These are phyloP conservation scores for Pachypsylla venusta DNA, from an alignment of 1,140 invertebrate species.

Conservation along the genomic window DNA sequence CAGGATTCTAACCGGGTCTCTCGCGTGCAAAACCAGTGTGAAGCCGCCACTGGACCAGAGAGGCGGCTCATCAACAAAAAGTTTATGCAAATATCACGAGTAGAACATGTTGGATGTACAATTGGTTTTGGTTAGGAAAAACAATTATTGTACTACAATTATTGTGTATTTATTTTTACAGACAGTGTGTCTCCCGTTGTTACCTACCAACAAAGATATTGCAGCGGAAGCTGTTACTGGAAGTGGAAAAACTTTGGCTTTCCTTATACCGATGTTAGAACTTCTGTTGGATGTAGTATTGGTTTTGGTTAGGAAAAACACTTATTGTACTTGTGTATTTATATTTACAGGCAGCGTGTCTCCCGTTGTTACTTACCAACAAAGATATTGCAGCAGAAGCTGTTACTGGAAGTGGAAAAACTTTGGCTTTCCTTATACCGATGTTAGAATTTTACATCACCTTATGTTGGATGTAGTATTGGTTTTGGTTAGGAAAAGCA, in stretches of 20 bases:
- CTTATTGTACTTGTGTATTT: constrained; percentile 14
- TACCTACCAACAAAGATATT: constrained; percentile 86
- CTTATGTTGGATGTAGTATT: constrained; percentile 10
- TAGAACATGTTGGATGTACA: constrained; percentile 11
- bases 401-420: constrained; percentile 94
- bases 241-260: constrained; percentile 91
- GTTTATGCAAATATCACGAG: constrained; percentile 12
- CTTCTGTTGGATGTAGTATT: constrained; percentile 35
- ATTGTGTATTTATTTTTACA: constrained; percentile 31
- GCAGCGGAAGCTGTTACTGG: constrained; percentile 92
- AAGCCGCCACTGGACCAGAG: too few relatives aligned
- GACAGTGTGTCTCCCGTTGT: constrained; percentile 78
- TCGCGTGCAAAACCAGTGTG: too few relatives aligned
- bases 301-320: constrained; percentile 3
- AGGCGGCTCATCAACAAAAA: constrained; percentile 7
- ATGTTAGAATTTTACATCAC: constrained; percentile 52
- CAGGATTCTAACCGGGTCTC: too few relatives aligned
- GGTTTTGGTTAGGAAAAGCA: constrained; percentile 3
- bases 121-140: constrained; percentile 10
- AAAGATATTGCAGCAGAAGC: constrained; percentile 96
- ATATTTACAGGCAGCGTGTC: constrained; percentile 57
- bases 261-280: constrained; percentile 80
- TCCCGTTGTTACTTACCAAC: constrained; percentile 73
- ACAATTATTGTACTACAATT: constrained; percentile 9
- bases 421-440: constrained; percentile 84